Base-by-base conservation (phyloP, 2,797 vertebrate genomes). In the Hippocampus kuda region DNA sequence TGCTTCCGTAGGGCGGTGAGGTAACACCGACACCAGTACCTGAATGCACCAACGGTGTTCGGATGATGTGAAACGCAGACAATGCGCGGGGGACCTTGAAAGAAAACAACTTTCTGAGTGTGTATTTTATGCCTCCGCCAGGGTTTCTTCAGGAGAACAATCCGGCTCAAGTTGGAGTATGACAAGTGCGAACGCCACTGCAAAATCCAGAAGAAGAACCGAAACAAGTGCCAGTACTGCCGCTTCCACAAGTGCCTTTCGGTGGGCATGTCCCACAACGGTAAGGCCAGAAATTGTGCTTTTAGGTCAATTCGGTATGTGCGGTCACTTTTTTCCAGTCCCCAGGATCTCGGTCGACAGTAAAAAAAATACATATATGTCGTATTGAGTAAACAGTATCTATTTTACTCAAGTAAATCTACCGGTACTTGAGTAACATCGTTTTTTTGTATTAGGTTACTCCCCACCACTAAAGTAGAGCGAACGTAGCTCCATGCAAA, bases 151-250 rank as follows among this genome's bases (percentile, higher is more conserved):
- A 90, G 95, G 81, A 89, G 96, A 77, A 98, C 96, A 2, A 91
- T 98, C 73, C 90, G 95, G 48, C 90, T 98, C 13, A 97, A 98
- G 80, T 88, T 98, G 82, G 88, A 85, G 12, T 98, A 98, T 1
- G 94, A 95, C 61, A 93, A 87, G 69, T 98, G 96, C 13, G 93
- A 93, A 34, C 94, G 89, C 48, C 90, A 76, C 82, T 98, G 96
- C 88, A 96, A 94, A 85, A 96, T 98, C 78, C 95, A 95, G 82
- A 98, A 96, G 81, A 98, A 96, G 89, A 98, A 96, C 68, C 91
- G 95, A 8, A 98, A 98, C 74, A 97, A 97, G 89, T 98, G 96
- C 88, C 96, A 98, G 67, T 94, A 93, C 80, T 98, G 96, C 82
- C 92, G 95, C 48, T 98, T 98, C 78, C 93, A 93, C 79, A 98